These are phyloP conservation scores for Benitochromis conjunctus DNA, from an alignment of 2,113 vertebrate genomes.

Conservation along the genomic window DNA sequence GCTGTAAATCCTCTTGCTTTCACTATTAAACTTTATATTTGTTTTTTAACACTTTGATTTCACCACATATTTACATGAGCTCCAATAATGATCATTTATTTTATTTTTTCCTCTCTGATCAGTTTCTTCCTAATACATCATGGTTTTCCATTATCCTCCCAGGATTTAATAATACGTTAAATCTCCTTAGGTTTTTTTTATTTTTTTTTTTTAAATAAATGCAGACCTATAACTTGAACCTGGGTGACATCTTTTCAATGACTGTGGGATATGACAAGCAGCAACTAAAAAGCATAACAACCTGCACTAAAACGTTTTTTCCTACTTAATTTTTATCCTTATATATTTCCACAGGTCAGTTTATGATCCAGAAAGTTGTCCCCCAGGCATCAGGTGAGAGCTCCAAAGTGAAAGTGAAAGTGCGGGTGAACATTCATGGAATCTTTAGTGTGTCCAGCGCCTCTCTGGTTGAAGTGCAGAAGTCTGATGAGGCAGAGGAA, in stretches of 20 bases:
- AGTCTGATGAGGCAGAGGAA: slow-evolving; percentile 72
- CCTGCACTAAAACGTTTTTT: not conserved
- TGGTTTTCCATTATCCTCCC: not conserved
- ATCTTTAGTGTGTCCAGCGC: slow-evolving; percentile 93
- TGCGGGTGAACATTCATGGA: slow-evolving; percentile 90
- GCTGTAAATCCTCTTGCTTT: not conserved
- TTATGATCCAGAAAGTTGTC: slow-evolving; percentile 91
- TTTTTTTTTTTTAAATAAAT: too few species aligned
- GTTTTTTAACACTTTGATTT: not conserved
- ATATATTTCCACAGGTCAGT: slow-evolving; percentile 78
- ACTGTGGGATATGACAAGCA: not conserved
- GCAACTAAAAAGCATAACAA: not conserved
- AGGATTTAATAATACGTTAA: not conserved
- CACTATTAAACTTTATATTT: not conserved
- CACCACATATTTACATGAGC: not conserved
- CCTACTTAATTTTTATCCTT: not conserved
- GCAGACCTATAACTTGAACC: too few species aligned
- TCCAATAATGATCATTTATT: not conserved
- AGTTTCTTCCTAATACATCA: not conserved
- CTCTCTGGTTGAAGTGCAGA: slow-evolving; percentile 87
- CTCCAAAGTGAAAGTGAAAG: slow-evolving; percentile 95
- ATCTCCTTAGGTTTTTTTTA: not conserved
- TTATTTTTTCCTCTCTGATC: not conserved
- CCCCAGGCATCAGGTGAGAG: slow-evolving; percentile 90
- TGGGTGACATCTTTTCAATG: too few species aligned